These are phyloP conservation scores for Acholoe squamosa DNA, from an alignment of 2,888 invertebrate genomes.

Conservation along the genomic window DNA sequence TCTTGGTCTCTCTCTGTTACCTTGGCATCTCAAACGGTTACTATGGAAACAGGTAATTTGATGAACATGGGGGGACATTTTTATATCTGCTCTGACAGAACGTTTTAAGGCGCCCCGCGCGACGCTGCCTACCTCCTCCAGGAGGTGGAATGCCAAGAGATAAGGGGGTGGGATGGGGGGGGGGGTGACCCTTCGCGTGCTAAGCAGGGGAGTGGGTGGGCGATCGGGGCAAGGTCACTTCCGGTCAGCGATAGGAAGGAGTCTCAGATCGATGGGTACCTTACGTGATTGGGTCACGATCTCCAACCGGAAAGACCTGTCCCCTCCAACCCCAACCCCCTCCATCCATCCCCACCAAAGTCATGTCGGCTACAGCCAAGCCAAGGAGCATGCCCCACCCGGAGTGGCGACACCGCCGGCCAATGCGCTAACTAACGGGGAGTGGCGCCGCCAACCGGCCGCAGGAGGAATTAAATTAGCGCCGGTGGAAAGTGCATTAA, in stretches of 20 bases:
- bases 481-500: no score
- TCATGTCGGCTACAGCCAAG: neutral
- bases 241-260: neutral
- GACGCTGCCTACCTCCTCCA: neutral
- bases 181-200: neutral
- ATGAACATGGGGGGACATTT: constrained; percentile 41
- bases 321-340: neutral
- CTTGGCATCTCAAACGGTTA: constrained; percentile 56
- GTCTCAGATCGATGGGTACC: neutral
- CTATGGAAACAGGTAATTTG: constrained; percentile 59
- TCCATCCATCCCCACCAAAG: neutral
- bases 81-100: constrained; percentile 13
- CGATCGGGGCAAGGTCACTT: no score
- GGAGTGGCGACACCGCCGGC: neutral
- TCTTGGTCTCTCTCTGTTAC: constrained; percentile 49
- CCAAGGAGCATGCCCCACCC: neutral
- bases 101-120: neutral
- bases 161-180: neutral
- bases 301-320: neutral
- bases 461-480: no score
- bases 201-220: neutral
- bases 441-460: no score
- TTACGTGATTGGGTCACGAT: constrained; percentile 22
- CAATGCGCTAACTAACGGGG: neutral
- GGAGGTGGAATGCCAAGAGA: neutral